These are phyloP conservation scores for Drosophila pseudoobscura DNA, from an alignment of 1,140 invertebrate genomes.

Conservation along the genomic window DNA sequence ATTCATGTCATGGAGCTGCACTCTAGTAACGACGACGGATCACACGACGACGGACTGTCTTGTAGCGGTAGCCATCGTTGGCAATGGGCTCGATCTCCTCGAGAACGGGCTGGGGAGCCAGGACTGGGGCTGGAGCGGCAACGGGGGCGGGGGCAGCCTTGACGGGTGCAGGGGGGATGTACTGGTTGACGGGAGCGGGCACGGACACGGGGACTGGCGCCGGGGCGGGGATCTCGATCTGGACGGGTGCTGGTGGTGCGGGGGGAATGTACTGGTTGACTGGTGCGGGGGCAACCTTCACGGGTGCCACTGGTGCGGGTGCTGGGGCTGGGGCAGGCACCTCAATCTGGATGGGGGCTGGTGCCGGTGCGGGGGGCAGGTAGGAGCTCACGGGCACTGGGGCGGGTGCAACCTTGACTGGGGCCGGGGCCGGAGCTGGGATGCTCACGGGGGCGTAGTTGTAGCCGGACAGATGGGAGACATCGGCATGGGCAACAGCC, in stretches of 20 bases:
- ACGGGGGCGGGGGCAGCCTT: constrained; percentile 19
- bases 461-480: constrained; percentile 75
- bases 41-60: constrained; percentile 67
- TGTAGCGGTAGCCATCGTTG: constrained; percentile 72
- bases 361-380: constrained; percentile 46
- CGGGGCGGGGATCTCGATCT: constrained; percentile 27
- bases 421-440: constrained; percentile 46
- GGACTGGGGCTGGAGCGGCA: constrained; percentile 45
- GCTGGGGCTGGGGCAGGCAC: constrained; percentile 47
- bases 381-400: constrained; percentile 48
- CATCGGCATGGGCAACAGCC: constrained; percentile 76
- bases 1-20: neutral
- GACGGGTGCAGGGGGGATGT: constrained; percentile 22
- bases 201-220: constrained; percentile 25
- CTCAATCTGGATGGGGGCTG: constrained; percentile 26
- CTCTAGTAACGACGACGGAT: constrained; percentile 65
- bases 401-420: constrained; percentile 43
- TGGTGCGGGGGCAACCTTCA: constrained; percentile 10
- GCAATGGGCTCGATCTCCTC: constrained; percentile 72
- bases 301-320: constrained; percentile 35
- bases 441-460: constrained; percentile 64
- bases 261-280: constrained; percentile 46
- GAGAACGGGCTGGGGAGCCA: constrained; percentile 62
- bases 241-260: constrained; percentile 34
- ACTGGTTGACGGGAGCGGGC: constrained; percentile 23